phyloP scores from a whole-genome alignment of 2,888 invertebrate species.

The Tachina grossa region DNA sequence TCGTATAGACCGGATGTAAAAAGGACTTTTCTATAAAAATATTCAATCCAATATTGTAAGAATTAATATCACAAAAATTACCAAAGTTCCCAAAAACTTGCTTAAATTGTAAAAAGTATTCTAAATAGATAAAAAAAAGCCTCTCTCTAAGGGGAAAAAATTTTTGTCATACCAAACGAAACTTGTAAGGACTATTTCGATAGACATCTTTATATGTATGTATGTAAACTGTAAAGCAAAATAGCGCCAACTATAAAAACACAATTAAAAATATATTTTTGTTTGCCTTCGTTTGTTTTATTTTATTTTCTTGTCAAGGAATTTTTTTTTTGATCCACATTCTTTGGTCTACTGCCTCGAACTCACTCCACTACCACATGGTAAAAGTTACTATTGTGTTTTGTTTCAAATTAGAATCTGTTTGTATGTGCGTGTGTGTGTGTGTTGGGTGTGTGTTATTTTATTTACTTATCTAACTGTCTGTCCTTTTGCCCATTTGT shows the following conservation, averaged over 20 bases:
- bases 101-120: too few species aligned
- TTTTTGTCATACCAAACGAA: too few species aligned
- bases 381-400: slow-evolving; percentile 32
- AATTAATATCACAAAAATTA: too few species aligned
- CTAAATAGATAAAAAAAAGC: too few species aligned
- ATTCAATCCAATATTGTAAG: too few species aligned
- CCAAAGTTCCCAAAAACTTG: too few species aligned
- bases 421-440: not conserved
- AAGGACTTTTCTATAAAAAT: too few species aligned
- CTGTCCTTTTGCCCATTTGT: slow-evolving; percentile 41
- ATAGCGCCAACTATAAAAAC: slow-evolving; percentile 56
- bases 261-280: slow-evolving; percentile 65
- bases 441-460: slow-evolving; percentile 16
- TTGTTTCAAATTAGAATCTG: slow-evolving; percentile 61
- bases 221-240: slow-evolving; percentile 2
- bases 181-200: slow-evolving; percentile 7
- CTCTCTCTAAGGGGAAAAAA: too few species aligned
- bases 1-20: too few species aligned
- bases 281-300: slow-evolving; percentile 40
- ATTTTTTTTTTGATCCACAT: slow-evolving; percentile 44
- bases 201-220: not conserved
- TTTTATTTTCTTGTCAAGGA: slow-evolving; percentile 43
- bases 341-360: slow-evolving; percentile 53
- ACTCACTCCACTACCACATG: not conserved
- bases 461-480: slow-evolving; percentile 42